A percentile compares a stretch with the other conserved stretches of the same genome.
phyloP scores from a whole-genome alignment of 2,888 invertebrate genomes.

The Aspidapion aeneum region DNA sequence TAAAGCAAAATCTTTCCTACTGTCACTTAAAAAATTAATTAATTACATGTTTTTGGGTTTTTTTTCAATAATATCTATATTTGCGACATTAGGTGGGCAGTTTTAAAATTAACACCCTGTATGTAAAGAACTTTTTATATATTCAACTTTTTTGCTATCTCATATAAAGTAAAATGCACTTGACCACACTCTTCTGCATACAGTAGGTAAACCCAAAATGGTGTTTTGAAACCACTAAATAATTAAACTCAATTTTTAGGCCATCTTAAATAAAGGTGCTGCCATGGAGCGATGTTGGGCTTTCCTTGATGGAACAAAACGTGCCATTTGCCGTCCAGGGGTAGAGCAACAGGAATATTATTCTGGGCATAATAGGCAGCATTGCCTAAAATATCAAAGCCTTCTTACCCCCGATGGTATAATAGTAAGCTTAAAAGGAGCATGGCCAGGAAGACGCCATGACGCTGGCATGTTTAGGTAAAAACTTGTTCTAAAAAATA shows the following conservation, averaged over 20 bases:
- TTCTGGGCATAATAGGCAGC: conserved; percentile 17
- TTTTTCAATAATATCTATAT: too few relatives aligned
- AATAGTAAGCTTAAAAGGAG: conserved; percentile 18
- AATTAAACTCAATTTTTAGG: neutral
- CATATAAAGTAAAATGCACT: too few relatives aligned
- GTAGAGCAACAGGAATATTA: conserved; percentile 17
- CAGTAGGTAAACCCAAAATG: too few relatives aligned
- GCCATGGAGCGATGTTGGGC: conserved; percentile 12
- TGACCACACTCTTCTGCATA: too few relatives aligned
- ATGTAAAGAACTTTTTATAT: too few relatives aligned
- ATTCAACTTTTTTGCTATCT: too few relatives aligned
- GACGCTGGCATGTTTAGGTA: conserved; percentile 14
- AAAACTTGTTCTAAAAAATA: neutral
- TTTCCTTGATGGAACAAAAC: conserved; percentile 21
- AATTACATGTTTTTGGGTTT: too few relatives aligned
- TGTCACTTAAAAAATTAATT: too few relatives aligned
- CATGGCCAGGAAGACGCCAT: conserved; percentile 19
- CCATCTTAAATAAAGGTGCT: neutral
- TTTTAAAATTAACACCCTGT: too few relatives aligned
- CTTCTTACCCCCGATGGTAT: conserved; percentile 21
- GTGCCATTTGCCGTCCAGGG: conserved; percentile 21
- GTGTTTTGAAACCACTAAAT: too few relatives aligned
- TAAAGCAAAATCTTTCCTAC: too few relatives aligned
- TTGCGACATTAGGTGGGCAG: too few relatives aligned
- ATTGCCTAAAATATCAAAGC: conserved; percentile 20